Percentiles rank a stretch among this genome's conserved stretches.
These are phyloP conservation scores for Chitala chitala DNA, from an alignment of 2,113 vertebrate species.

Conservation along the genomic window DNA sequence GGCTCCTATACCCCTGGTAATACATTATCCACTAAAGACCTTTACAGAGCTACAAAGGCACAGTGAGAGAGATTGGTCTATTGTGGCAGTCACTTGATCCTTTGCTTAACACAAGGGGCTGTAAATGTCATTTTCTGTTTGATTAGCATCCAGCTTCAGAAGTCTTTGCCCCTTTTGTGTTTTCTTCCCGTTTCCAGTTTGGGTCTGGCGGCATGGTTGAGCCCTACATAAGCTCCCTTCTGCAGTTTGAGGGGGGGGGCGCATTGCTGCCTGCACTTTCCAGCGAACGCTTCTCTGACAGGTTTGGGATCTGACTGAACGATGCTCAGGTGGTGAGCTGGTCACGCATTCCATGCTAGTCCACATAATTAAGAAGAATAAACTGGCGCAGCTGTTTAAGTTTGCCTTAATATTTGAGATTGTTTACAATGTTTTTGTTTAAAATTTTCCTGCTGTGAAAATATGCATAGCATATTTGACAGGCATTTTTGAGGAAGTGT, in stretches of 20 bases:
- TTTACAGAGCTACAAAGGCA: not conserved
- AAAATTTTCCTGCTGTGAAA: too few relatives aligned
- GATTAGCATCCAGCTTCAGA: not conserved
- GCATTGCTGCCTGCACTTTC: too few relatives aligned
- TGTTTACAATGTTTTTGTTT: too few relatives aligned
- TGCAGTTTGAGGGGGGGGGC: constrained; percentile 37
- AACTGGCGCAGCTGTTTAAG: too few relatives aligned
- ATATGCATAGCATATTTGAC: too few relatives aligned
- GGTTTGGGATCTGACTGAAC: not conserved
- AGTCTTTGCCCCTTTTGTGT: not conserved
- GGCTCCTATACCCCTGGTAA: too few relatives aligned
- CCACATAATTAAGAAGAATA: not conserved
- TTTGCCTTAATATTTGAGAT: too few relatives aligned
- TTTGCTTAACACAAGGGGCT: not conserved
- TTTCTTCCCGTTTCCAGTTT: not conserved
- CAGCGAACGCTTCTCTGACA: too few relatives aligned
- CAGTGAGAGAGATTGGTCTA: not conserved
- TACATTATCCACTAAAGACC: not conserved
- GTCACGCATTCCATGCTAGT: too few relatives aligned
- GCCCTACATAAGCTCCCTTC: constrained; percentile 45
- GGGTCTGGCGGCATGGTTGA: constrained; percentile 41
- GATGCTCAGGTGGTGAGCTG: too few relatives aligned
- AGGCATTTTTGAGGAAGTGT: too few relatives aligned
- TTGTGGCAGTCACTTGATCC: not conserved
- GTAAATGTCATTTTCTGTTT: not conserved